These are phyloP conservation scores for Drosophila eohydei DNA, from an alignment of 2,888 invertebrate species.

Conservation along the genomic window DNA sequence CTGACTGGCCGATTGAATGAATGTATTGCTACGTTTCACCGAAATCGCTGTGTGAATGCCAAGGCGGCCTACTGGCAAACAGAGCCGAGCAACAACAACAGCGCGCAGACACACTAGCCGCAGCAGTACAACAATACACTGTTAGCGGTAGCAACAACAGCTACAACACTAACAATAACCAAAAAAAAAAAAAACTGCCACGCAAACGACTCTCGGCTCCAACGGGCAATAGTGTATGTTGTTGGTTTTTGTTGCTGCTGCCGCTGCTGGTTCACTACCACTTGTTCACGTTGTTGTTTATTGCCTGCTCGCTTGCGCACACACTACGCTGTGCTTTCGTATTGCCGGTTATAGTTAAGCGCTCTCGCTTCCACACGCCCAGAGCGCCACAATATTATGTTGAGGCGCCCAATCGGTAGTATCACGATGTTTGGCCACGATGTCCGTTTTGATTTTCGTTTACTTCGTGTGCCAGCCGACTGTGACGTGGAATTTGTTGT, in stretches of 20 bases:
- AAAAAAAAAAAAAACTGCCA: constrained; percentile 68
- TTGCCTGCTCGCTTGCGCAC: constrained; percentile 54
- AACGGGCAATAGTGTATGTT: constrained; percentile 41
- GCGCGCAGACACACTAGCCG: constrained; percentile 50
- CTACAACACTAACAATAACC: constrained; percentile 18
- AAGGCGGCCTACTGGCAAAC: constrained; percentile 59
- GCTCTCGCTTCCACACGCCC: constrained; percentile 52
- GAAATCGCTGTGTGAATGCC: constrained; percentile 57
- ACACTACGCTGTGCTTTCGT: constrained; percentile 9
- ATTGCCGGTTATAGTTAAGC: constrained; percentile 57
- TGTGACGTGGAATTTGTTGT: constrained; percentile 62
- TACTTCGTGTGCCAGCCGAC: constrained; percentile 50
- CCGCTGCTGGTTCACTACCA: constrained; percentile 57
- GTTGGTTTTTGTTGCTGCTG: constrained; percentile 32
- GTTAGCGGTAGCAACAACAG: constrained; percentile 40
- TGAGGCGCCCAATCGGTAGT: constrained; percentile 49
- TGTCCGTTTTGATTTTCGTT: constrained; percentile 46
- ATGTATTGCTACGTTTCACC: constrained; percentile 57
- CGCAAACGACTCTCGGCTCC: constrained; percentile 71
- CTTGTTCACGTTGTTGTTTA: constrained; percentile 68
- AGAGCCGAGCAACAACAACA: constrained; percentile 41
- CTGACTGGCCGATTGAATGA: constrained; percentile 39
- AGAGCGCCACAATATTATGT: constrained; percentile 55
- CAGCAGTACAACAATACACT: constrained; percentile 40
- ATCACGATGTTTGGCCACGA: constrained; percentile 51